Evolutionary conservation across 2,888 invertebrate genomes (phyloP).

Genomic region (Steinernema hermaphroditum): DNA sequence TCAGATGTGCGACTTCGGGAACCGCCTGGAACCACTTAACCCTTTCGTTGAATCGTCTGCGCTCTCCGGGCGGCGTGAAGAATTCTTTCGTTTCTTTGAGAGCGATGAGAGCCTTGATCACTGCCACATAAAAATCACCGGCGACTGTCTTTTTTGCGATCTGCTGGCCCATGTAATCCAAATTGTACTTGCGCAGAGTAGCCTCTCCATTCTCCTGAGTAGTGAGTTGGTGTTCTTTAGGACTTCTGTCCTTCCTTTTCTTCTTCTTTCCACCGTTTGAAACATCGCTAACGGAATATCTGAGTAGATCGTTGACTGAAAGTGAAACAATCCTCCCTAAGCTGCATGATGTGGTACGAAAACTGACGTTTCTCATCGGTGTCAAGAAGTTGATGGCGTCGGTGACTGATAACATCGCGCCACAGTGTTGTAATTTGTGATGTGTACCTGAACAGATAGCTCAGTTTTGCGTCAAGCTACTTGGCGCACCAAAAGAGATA

Average conservation of each 20-base stretch:
- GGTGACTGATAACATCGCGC: not conserved
- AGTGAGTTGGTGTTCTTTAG: not conserved
- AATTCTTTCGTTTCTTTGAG: not conserved
- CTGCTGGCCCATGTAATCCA: not conserved
- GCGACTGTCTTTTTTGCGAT: not conserved
- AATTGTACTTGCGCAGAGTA: not conserved
- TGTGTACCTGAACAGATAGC: conserved; percentile 40
- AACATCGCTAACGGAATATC: not conserved
- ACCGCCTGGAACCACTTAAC: conserved; percentile 39
- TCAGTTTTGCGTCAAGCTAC: not conserved
- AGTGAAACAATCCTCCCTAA: too few species aligned
- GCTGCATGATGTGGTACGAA: too few species aligned
- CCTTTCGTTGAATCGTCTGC: conserved; percentile 43
- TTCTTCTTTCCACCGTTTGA: conserved; percentile 8
- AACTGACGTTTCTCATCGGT: not conserved
- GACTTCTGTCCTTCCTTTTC: conserved; percentile 17
- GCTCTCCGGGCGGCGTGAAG: conserved; percentile 19
- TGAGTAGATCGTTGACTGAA: not conserved
- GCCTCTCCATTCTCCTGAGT: not conserved
- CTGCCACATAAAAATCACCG: not conserved
- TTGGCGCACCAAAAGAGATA: conserved; percentile 82
- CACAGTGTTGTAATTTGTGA: conserved; percentile 41
- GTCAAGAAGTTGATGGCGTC: not conserved
- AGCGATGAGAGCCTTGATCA: not conserved
- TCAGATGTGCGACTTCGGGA: conserved; percentile 39